Conservation (phyloP, 2,888 invertebrate genomes). For the Cerastis rubricosa region DNA sequence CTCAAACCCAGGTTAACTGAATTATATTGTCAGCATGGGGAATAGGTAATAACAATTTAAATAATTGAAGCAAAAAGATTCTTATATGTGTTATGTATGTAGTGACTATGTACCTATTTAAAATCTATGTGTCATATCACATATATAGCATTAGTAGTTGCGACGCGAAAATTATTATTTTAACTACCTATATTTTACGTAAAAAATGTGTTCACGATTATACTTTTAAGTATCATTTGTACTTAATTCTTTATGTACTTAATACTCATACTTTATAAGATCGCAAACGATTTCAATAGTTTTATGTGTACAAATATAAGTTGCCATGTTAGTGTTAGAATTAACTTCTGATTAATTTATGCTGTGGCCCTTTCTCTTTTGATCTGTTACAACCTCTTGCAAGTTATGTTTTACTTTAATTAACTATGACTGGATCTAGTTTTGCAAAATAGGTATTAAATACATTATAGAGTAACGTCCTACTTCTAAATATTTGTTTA, state of each 20-base stretch:
- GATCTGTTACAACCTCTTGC: constrained; percentile 14
- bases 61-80: constrained; percentile 55
- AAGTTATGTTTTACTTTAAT: constrained; percentile 23
- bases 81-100: constrained; percentile 59
- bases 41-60: constrained; percentile 42
- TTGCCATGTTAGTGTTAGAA: constrained; percentile 70
- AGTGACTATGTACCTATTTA: constrained; percentile 58
- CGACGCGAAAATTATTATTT: constrained; percentile 39
- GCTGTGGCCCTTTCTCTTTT: constrained; percentile 30
- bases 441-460: constrained; percentile 29
- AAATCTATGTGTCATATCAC: constrained; percentile 64
- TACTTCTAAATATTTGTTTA: constrained; percentile 8
- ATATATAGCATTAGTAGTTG: constrained; percentile 56
- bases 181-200: constrained; percentile 52
- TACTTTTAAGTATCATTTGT: constrained; percentile 55
- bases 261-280: constrained; percentile 56
- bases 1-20: constrained; percentile 49
- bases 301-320: constrained; percentile 68
- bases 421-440: constrained; percentile 27
- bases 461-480: not conserved
- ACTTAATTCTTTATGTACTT: constrained; percentile 57
- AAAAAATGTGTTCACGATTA: constrained; percentile 62
- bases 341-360: constrained; percentile 35
- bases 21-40: constrained; percentile 56
- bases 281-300: constrained; percentile 36